phyloP scores from a whole-genome alignment of 2,888 invertebrate species.

The Dynastes tityus region DNA sequence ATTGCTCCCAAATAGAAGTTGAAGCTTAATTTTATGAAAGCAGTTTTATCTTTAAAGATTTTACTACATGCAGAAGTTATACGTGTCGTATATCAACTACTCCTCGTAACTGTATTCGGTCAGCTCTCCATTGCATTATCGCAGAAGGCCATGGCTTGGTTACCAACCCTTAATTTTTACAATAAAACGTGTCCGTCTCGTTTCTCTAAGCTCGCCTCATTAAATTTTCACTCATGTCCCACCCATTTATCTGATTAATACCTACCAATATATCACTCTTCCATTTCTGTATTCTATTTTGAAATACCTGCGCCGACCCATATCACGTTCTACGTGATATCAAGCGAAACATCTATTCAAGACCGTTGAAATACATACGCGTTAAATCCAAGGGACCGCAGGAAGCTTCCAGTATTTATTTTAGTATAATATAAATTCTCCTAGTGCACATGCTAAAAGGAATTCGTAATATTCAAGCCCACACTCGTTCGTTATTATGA shows the following conservation, averaged over 20 bases:
- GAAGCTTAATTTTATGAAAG: too few species aligned
- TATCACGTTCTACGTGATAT: slow-evolving; percentile 33
- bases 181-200: background rate
- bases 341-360: slow-evolving; percentile 32
- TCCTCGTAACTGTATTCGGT: too few species aligned
- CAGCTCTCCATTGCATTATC: too few species aligned
- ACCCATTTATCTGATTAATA: slow-evolving; percentile 35
- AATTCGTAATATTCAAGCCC: slow-evolving; percentile 48
- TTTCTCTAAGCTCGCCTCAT: slow-evolving; percentile 11
- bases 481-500: slow-evolving; percentile 34
- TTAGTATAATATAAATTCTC: slow-evolving; percentile 50
- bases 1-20: too few species aligned
- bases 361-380: slow-evolving; percentile 19
- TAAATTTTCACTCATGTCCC: slow-evolving; percentile 13
- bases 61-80: too few species aligned
- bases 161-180: background rate
- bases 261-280: slow-evolving; percentile 19
- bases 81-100: too few species aligned
- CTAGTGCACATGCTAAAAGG: slow-evolving; percentile 42
- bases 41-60: too few species aligned
- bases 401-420: slow-evolving; percentile 49
- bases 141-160: too few species aligned
- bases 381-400: slow-evolving; percentile 44
- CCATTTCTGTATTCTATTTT: slow-evolving; percentile 36
- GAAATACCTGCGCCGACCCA: slow-evolving; percentile 37